phyloP scores from a whole-genome alignment of 2,888 invertebrate species.

The Sisyra terminalis region DNA sequence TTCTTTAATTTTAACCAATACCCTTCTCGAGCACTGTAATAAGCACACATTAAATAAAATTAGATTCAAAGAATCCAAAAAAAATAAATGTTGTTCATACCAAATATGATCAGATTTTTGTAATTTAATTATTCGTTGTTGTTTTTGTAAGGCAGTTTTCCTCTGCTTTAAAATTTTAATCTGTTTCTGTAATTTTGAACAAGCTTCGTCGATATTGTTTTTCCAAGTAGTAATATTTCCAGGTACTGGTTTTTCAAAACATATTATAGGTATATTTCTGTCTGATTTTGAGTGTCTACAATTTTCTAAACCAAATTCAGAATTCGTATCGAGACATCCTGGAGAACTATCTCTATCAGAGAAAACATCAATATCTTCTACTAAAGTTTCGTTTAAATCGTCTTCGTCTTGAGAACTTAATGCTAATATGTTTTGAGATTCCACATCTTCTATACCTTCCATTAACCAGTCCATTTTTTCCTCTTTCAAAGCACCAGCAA shows the following conservation, averaged over 20 bases:
- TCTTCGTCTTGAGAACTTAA: constrained; percentile 17
- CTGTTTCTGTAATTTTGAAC: constrained; percentile 16
- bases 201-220: constrained; percentile 11
- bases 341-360: constrained; percentile 3
- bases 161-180: constrained; percentile 17
- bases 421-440: too few relatives aligned
- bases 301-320: neutral
- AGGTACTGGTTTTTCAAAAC: neutral
- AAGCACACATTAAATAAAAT: constrained; percentile 11
- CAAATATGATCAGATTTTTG: too few relatives aligned
- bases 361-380: constrained; percentile 17
- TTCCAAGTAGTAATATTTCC: constrained; percentile 9
- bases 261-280: neutral
- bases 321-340: neutral
- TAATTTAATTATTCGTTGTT: constrained; percentile 13
- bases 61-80: too few relatives aligned
- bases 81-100: too few relatives aligned
- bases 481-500: constrained; percentile 14
- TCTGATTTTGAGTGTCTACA: neutral
- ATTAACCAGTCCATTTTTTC: too few relatives aligned
- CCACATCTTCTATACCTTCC: too few relatives aligned
- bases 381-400: constrained; percentile 19
- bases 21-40: constrained; percentile 17
- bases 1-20: constrained; percentile 14
- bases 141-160: constrained; percentile 12